Evolutionary conservation across 2,797 vertebrate species (phyloP).

Genomic region (Acridotheres tristis): DNA sequence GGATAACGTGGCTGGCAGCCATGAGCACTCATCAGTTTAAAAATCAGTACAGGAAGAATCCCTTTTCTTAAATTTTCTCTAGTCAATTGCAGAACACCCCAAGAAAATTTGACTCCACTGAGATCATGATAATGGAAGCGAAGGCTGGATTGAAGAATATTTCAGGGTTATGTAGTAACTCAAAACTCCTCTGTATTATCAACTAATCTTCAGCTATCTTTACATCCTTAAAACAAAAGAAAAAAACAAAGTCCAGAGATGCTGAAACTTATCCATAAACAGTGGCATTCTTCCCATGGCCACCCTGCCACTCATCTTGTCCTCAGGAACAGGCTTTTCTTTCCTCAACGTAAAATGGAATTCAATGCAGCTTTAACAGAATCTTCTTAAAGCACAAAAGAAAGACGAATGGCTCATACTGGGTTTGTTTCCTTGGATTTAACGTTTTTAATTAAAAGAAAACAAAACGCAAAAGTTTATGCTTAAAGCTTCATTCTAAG

Average conservation of each 20-base stretch:
- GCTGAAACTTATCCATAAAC: neutral
- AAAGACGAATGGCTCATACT: neutral
- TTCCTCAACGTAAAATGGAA: neutral
- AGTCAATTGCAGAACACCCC: neutral
- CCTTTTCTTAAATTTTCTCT: neutral
- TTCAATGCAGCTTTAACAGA: neutral
- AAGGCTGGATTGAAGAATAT: neutral
- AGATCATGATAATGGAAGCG: neutral
- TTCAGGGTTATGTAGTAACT: neutral
- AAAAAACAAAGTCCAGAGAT: neutral
- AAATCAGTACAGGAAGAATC: neutral
- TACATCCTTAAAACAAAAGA: neutral
- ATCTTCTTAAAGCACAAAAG: neutral
- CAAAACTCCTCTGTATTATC: neutral
- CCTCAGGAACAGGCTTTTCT: neutral
- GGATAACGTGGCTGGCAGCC: neutral
- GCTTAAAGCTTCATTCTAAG: neutral
- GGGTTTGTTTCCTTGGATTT: neutral
- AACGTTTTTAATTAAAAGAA: constrained; percentile 30
- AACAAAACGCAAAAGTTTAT: neutral
- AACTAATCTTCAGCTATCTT: neutral
- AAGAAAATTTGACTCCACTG: neutral
- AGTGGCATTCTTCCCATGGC: neutral
- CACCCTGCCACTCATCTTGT: neutral
- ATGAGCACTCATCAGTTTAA: neutral